A percentile compares a stretch with the other conserved stretches of the same genome.
Evolutionary conservation across 2,888 invertebrate genomes (phyloP).

Genomic region (Perithous albicinctus): DNA sequence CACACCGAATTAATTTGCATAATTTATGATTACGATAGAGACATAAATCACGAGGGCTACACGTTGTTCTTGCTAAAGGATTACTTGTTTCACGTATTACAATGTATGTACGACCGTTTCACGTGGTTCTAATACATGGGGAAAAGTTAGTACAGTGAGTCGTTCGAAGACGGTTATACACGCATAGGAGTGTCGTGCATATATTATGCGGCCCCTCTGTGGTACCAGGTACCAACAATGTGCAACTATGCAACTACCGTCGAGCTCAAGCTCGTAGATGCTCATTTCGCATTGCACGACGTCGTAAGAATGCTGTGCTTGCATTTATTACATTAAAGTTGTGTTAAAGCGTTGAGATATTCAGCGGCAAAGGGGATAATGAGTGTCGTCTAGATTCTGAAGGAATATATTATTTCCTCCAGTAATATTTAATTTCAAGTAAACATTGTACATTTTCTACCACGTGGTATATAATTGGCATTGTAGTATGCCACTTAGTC

Average conservation of each 20-base stretch:
- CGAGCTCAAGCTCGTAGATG: conserved; percentile 16
- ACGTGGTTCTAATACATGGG: conserved; percentile 19
- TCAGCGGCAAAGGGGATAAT: neutral
- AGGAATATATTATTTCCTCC: neutral
- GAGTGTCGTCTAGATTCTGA: neutral
- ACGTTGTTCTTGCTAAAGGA: conserved; percentile 29
- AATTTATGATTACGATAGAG: conserved; percentile 61
- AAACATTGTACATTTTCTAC: neutral
- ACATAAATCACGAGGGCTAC: conserved; percentile 57
- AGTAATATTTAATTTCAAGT: neutral
- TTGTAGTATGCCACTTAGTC: neutral
- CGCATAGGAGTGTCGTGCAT: conserved; percentile 36
- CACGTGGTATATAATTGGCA: neutral
- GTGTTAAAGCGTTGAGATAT: conserved; percentile 32
- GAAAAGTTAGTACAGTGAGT: conserved; percentile 20
- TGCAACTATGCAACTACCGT: conserved; percentile 22
- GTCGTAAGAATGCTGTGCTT: conserved; percentile 19
- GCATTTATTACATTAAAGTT: conserved; percentile 18
- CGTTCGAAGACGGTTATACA: conserved; percentile 32
- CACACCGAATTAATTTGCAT: conserved; percentile 65
- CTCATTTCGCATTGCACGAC: conserved; percentile 34
- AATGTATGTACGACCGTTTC: conserved; percentile 2
- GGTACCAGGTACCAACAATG: conserved; percentile 39
- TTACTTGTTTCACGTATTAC: conserved; percentile 7
- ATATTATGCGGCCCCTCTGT: conserved; percentile 17